Percentiles rank a stretch among this genome's conserved stretches.
Conservation (phyloP, 2,888 invertebrate genomes). For the Ormyrus pomaceus region DNA sequence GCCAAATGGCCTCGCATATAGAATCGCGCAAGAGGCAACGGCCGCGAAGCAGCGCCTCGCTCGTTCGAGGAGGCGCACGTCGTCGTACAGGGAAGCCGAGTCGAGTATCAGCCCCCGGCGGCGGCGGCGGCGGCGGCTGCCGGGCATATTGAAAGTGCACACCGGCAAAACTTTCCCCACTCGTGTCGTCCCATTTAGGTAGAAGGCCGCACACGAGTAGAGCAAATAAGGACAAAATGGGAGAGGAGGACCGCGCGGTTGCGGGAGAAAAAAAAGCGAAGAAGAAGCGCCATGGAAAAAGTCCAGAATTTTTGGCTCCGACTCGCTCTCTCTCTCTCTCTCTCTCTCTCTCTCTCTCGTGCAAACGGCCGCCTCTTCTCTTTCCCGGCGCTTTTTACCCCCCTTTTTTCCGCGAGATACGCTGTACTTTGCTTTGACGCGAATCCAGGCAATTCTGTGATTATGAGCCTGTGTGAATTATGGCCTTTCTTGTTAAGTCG, state of each 20-base stretch:
- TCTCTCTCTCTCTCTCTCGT: too few relatives aligned
- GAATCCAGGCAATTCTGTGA: too few relatives aligned
- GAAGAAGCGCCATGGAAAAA: slow-evolving; percentile 3
- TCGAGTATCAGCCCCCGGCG: background rate
- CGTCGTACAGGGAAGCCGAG: background rate
- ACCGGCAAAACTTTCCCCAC: slow-evolving; percentile 39
- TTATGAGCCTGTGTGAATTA: too few relatives aligned
- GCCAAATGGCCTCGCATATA: background rate
- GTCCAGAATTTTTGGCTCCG: slow-evolving; percentile 8
- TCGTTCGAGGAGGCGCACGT: background rate
- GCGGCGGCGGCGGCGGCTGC: background rate
- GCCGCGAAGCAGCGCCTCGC: background rate
- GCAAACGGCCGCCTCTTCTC: background rate
- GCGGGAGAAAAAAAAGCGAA: slow-evolving; percentile 3
- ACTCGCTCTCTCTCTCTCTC: background rate
- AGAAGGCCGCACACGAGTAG: slow-evolving; percentile 32
- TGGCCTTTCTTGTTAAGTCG: too few relatives aligned
- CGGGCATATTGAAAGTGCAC: slow-evolving; percentile 37
- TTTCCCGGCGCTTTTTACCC: background rate
- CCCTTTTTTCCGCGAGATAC: background rate
- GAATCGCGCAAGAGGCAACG: background rate
- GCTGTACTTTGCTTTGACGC: too few relatives aligned
- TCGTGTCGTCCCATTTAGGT: slow-evolving; percentile 48
- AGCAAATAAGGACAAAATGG: slow-evolving; percentile 26
- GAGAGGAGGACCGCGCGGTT: background rate